Conservation (phyloP, 2,797 vertebrate species). For the Pithecia hirsuta region DNA sequence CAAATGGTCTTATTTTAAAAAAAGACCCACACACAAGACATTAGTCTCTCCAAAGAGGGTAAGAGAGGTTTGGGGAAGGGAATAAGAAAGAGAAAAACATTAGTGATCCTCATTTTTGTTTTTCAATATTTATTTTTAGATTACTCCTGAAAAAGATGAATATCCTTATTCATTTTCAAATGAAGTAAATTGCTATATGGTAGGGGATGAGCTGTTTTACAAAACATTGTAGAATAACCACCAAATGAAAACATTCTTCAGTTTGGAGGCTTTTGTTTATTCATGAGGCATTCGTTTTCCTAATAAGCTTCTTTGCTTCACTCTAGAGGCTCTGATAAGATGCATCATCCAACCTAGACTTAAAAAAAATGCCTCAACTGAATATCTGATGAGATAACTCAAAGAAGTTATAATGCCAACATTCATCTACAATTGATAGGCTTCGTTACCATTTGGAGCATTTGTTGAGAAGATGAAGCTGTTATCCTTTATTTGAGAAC, state of each 20-base stretch:
- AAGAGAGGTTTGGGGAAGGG: background rate
- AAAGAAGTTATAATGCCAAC: background rate
- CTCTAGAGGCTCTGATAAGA: background rate
- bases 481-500: background rate
- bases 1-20: background rate
- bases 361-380: background rate
- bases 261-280: conserved; percentile 39
- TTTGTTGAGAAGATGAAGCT: conserved; percentile 8
- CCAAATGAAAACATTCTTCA: background rate
- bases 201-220: background rate
- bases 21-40: background rate
- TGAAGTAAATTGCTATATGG: background rate
- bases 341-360: background rate
- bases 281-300: background rate
- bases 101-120: background rate
- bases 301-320: background rate
- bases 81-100: background rate
- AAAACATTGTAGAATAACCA: background rate
- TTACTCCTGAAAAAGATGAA: background rate
- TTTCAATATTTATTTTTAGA: background rate
- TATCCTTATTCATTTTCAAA: background rate
- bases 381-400: background rate
- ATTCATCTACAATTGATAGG: background rate
- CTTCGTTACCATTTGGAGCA: background rate
- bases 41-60: background rate